A percentile compares a stretch with the other conserved stretches of the same genome.
These are phyloP conservation scores for Ostrea edulis DNA, from an alignment of 1,140 invertebrate species.

Conservation along the genomic window DNA sequence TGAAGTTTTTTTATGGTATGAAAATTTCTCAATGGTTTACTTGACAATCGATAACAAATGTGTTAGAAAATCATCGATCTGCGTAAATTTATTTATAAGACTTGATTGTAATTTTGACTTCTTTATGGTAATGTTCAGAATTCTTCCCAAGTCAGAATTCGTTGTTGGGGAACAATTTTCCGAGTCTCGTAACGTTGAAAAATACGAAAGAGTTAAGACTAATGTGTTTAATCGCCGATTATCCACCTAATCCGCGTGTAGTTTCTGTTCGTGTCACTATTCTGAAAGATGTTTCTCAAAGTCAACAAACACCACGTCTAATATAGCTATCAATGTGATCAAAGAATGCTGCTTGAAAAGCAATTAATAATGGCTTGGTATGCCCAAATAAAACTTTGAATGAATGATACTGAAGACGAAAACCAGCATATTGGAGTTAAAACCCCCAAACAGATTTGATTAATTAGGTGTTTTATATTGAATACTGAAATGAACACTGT, in stretches of 20 bases:
- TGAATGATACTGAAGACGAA: not conserved
- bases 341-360: not conserved
- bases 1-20: not conserved
- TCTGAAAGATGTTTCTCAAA: slow-evolving; percentile 14
- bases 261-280: not conserved
- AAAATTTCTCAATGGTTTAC: not conserved
- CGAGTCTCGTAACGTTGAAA: not conserved
- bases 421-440: not conserved
- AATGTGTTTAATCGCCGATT: not conserved
- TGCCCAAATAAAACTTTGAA: not conserved
- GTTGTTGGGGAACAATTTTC: not conserved
- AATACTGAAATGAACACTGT: not conserved
- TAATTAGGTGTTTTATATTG: not conserved
- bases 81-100: not conserved
- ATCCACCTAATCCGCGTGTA: not conserved
- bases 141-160: not conserved
- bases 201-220: not conserved
- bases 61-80: not conserved
- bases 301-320: not conserved
- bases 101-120: not conserved
- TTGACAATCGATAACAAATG: slow-evolving; percentile 26
- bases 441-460: not conserved
- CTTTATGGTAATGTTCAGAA: not conserved
- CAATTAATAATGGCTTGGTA: not conserved
- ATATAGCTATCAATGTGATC: not conserved